Conservation (phyloP, 1,140 invertebrate species). For the Hyles euphorbiae region DNA sequence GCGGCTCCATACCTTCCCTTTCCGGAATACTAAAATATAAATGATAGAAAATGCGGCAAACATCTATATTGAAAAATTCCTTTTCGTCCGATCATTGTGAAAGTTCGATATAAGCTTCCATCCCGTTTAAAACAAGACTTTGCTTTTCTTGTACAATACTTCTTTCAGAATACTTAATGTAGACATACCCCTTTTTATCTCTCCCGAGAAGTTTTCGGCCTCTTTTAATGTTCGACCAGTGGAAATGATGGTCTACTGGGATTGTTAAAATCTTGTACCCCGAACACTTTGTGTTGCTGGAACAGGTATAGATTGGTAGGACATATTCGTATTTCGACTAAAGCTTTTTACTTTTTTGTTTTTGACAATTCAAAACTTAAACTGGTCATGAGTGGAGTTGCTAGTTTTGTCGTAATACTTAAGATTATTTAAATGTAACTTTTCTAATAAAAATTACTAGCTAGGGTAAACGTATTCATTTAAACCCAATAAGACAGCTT, state of each 20-base stretch:
- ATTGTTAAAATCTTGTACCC: slow-evolving; percentile 7
- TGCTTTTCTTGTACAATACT: slow-evolving; percentile 65
- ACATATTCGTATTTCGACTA: no score
- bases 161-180: slow-evolving; percentile 62
- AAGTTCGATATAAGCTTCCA: slow-evolving; percentile 54
- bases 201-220: slow-evolving; percentile 46
- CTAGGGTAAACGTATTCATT: no score
- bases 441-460: no score
- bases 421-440: no score
- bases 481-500: slow-evolving; percentile 7
- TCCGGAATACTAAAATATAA: slow-evolving; percentile 46
- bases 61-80: slow-evolving; percentile 62
- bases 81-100: slow-evolving; percentile 48
- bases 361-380: no score
- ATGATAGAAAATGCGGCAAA: slow-evolving; percentile 48
- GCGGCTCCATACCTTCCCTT: slow-evolving; percentile 18
- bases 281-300: background rate
- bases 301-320: background rate
- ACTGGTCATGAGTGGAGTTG: no score
- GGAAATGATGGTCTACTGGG: slow-evolving; percentile 37
- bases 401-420: no score
- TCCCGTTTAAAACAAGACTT: slow-evolving; percentile 63
- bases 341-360: no score
- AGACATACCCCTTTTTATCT: slow-evolving; percentile 58
- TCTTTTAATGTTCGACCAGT: slow-evolving; percentile 49